Evolutionary conservation across 2,113 vertebrate species (phyloP).

Genomic region (Syrmaticus mikado): DNA sequence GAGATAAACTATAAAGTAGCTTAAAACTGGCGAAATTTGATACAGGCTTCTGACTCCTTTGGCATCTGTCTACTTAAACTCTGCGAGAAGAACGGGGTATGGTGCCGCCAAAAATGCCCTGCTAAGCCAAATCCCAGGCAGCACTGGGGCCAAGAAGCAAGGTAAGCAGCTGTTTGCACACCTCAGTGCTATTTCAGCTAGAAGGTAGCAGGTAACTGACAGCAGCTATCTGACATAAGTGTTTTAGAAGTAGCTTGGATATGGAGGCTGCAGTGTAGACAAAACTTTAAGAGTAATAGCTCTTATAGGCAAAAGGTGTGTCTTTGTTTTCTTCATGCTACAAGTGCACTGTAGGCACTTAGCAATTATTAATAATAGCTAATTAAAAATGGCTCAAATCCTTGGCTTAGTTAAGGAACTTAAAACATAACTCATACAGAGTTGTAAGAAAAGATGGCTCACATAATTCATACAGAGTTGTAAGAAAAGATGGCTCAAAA

Average conservation of each 20-base stretch:
- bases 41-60: background rate
- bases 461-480: background rate
- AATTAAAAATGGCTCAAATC: constrained; percentile 40
- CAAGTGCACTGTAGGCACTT: constrained; percentile 11
- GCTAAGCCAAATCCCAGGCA: background rate
- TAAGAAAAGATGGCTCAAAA: constrained; percentile 41
- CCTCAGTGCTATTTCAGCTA: background rate
- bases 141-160: background rate
- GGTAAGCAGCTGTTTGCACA: background rate
- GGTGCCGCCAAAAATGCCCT: background rate
- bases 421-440: constrained; percentile 9
- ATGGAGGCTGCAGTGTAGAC: background rate
- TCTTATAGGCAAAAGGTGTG: background rate
- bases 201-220: background rate
- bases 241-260: background rate
- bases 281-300: background rate
- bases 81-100: background rate
- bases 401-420: constrained; percentile 27
- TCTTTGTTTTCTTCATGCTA: background rate
- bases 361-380: constrained; percentile 18
- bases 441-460: constrained; percentile 24
- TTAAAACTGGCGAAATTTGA: background rate
- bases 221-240: background rate
- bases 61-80: background rate
- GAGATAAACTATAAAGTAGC: background rate